Percentiles rank a stretch among this genome's conserved stretches.
These are phyloP conservation scores for Chrysocyon brachyurus DNA, from an alignment of 2,797 vertebrate genomes.

Conservation along the genomic window DNA sequence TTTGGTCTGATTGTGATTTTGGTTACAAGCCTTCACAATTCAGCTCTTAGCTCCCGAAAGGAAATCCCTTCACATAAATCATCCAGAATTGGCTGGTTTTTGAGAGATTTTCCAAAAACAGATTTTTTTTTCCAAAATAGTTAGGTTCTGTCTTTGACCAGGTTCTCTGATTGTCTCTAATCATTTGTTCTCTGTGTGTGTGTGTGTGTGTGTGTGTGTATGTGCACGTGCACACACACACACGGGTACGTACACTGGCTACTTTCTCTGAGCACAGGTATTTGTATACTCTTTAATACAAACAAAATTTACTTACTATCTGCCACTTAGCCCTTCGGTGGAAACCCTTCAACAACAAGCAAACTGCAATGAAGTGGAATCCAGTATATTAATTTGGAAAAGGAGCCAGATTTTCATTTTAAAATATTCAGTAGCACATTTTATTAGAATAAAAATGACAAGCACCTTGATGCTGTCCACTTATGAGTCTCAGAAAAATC, in stretches of 20 bases:
- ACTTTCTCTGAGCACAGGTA: conserved; percentile 73
- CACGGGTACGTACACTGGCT: not conserved
- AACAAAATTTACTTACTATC: conserved; percentile 74
- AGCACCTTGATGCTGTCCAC: conserved; percentile 76
- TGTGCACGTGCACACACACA: fast-evolving
- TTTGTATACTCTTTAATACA: conserved; percentile 69
- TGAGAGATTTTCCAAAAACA: conserved; percentile 47
- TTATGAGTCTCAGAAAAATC: conserved; percentile 83
- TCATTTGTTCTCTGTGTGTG: not conserved
- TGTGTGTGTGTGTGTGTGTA: not conserved
- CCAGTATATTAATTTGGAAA: conserved; percentile 72
- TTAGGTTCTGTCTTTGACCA: conserved; percentile 56
- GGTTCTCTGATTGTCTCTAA: not conserved
- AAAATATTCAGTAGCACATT: conserved; percentile 80
- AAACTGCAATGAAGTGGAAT: conserved; percentile 65
- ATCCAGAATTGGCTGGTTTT: conserved; percentile 31
- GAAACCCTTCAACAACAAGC: conserved; percentile 67
- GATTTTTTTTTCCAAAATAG: conserved; percentile 39
- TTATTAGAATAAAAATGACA: conserved; percentile 67
- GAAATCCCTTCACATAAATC: conserved; percentile 53
- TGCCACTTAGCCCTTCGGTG: conserved; percentile 58
- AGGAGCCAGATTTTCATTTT: conserved; percentile 74
- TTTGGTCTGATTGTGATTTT: conserved; percentile 68
- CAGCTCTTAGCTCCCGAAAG: conserved; percentile 48
- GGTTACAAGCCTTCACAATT: conserved; percentile 60